Conservation (phyloP, 2,113 vertebrate genomes). For the Oxyura jamaicensis region DNA sequence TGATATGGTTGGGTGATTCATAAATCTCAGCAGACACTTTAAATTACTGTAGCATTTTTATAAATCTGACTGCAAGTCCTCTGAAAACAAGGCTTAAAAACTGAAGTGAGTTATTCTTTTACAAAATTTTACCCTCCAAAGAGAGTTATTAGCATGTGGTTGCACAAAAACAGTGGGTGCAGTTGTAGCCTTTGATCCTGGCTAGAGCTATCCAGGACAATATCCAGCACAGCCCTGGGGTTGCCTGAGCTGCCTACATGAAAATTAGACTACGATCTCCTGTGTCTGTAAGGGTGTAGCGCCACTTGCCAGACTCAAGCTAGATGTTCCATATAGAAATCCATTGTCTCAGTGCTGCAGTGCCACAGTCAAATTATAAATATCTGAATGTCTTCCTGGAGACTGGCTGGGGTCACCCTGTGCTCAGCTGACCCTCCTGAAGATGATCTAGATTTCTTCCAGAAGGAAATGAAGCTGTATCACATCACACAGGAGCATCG, state of each 20-base stretch:
- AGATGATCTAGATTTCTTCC: neutral
- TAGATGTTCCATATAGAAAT: neutral
- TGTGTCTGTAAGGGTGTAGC: neutral
- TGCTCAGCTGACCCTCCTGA: neutral
- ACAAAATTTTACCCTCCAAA: neutral
- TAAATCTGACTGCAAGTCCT: neutral
- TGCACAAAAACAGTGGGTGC: neutral
- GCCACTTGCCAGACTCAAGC: neutral
- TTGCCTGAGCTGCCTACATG: neutral
- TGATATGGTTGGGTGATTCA: neutral
- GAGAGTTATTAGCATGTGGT: neutral
- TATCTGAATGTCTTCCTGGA: neutral
- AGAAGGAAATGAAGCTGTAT: slow-evolving; percentile 2
- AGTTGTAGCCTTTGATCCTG: neutral
- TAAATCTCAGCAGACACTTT: neutral
- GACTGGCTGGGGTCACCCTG: neutral
- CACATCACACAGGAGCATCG: neutral
- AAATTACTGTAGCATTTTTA: neutral
- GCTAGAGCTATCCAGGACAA: neutral
- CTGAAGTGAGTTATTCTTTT: neutral
- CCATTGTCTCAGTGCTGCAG: neutral
- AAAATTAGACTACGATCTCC: neutral
- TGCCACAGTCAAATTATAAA: neutral
- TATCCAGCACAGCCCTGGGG: neutral
- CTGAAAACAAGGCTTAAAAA: neutral